These are phyloP conservation scores for Lasius fuliginosus DNA, from an alignment of 2,888 invertebrate species.

Conservation along the genomic window DNA sequence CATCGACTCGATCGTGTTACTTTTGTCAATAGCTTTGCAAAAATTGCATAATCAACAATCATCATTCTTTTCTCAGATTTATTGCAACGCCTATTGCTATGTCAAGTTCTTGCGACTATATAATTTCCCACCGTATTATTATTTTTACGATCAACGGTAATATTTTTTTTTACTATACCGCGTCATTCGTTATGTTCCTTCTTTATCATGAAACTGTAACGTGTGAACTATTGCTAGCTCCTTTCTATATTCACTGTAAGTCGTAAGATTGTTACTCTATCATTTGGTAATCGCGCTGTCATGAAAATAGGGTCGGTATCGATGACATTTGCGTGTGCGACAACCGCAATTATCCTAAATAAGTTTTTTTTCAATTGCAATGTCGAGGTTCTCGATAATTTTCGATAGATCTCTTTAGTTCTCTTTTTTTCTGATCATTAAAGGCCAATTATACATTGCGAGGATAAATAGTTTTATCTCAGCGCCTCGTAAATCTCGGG, in stretches of 20 bases:
- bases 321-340: conserved; percentile 27
- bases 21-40: background rate
- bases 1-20: background rate
- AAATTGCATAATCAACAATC: background rate
- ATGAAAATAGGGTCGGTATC: conserved; percentile 24
- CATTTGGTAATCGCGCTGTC: conserved; percentile 39
- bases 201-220: background rate
- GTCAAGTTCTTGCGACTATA: background rate
- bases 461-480: conserved; percentile 9
- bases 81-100: background rate
- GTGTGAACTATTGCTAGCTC: conserved; percentile 10
- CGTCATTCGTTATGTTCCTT: conserved; percentile 13
- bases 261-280: conserved; percentile 33
- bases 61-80: background rate
- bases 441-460: background rate
- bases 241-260: conserved; percentile 10
- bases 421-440: conserved; percentile 15
- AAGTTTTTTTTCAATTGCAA: conserved; percentile 27
- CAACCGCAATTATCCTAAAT: conserved; percentile 26
- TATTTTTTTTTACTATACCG: background rate
- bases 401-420: background rate
- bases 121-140: background rate
- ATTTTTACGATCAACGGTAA: conserved; percentile 3
- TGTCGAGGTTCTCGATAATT: conserved; percentile 28
- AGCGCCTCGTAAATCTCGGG: background rate